Evolutionary conservation across 2,113 vertebrate species (phyloP).

Genomic region (Anas platyrhynchos): DNA sequence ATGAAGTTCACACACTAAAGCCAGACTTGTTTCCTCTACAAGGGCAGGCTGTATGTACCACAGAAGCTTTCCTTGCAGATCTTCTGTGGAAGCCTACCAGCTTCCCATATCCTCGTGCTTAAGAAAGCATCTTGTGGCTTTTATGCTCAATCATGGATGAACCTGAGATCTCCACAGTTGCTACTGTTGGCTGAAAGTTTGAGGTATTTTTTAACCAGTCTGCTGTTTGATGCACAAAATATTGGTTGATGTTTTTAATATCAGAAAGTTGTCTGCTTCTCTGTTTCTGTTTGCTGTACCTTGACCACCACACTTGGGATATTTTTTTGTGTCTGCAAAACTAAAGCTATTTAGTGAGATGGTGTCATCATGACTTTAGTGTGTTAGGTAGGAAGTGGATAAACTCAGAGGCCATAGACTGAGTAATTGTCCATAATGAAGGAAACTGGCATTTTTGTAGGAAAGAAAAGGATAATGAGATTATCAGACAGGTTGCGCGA

Average conservation of each 20-base stretch:
- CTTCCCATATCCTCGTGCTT: neutral
- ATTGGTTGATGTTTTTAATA: neutral
- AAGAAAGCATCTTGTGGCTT: neutral
- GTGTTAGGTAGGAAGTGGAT: neutral
- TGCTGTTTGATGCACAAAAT: neutral
- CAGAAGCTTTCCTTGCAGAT: neutral
- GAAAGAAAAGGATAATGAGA: neutral
- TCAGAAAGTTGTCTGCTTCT: neutral
- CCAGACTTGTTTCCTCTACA: neutral
- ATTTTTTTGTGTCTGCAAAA: neutral
- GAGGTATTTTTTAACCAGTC: neutral
- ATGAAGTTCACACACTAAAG: neutral
- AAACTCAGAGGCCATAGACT: neutral
- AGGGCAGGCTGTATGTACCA: neutral
- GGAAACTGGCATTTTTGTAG: neutral
- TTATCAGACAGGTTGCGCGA: neutral
- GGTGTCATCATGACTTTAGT: neutral
- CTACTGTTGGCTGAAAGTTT: neutral
- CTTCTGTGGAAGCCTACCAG: neutral
- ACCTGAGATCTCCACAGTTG: neutral
- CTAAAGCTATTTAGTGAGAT: neutral
- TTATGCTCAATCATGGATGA: neutral
- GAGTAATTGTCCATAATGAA: neutral
- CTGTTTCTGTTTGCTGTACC: neutral
- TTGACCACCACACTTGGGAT: neutral